Evolutionary conservation across 2,797 vertebrate genomes (phyloP).

Genomic region (Hydrolagus colliei): DNA sequence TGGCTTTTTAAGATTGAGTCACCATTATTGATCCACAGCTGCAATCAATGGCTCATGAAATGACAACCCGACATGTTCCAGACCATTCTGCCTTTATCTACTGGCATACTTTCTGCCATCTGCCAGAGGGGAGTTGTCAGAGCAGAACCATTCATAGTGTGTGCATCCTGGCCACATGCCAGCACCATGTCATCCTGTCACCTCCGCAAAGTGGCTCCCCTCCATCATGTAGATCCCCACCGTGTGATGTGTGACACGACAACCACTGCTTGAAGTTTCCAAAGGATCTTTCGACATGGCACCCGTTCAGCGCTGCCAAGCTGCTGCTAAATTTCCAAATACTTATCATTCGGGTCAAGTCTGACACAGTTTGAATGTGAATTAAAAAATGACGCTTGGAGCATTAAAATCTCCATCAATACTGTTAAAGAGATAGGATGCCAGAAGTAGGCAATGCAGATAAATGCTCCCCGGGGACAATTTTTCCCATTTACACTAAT

Average conservation of each 20-base stretch:
- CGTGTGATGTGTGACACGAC: not conserved
- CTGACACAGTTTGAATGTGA: constrained; percentile 13
- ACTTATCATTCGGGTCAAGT: constrained; percentile 5
- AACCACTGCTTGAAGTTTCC: constrained; percentile 16
- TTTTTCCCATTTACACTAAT: constrained; percentile 1
- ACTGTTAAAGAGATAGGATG: constrained; percentile 22
- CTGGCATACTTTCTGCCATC: constrained; percentile 3
- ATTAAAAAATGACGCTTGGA: constrained; percentile 13
- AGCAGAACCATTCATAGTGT: constrained; percentile 22
- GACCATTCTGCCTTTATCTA: not conserved
- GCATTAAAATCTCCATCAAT: constrained; percentile 25
- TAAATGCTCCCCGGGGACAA: constrained; percentile 23
- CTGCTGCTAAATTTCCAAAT: constrained; percentile 1
- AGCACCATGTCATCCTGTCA: constrained; percentile 16
- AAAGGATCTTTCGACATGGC: constrained; percentile 17
- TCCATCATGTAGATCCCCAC: constrained; percentile 11
- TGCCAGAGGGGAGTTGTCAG: constrained; percentile 5
- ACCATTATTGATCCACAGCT: too few relatives aligned
- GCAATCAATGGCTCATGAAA: not conserved
- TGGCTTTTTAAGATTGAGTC: too few relatives aligned
- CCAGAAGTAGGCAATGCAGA: not conserved
- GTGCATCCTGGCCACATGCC: not conserved
- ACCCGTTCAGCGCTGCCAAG: not conserved
- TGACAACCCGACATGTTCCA: not conserved
- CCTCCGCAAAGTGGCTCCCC: constrained; percentile 3